Evolutionary conservation across 2,888 invertebrate species (phyloP), one percentile per base, ranked within the genome.

Genomic region (Sarcophaga caerulescens): DNA sequence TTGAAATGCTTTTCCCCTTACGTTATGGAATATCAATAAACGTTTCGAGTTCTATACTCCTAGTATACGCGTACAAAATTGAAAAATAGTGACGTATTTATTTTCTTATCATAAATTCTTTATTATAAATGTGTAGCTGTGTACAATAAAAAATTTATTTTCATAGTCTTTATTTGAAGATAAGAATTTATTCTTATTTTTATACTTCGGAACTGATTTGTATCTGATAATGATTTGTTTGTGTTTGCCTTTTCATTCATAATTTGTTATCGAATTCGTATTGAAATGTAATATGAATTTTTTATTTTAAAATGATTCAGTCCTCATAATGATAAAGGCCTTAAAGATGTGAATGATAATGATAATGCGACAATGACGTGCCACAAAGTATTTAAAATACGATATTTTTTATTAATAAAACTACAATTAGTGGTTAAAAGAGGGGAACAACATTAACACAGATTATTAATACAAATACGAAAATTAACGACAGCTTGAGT

Each of bases 371-470:
- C 10, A 17, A 63, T 75, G 81, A 75, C 76, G 45, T 70, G 70
- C 25, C 70, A 71, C 17, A 81, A 81, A 65, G 19, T 71, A 76
- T 70, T 65, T 75, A 44, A 62, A 81, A 69, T 19, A 6, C 19
- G 35, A 74, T 68, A 62, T 69, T 35, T 35, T 35, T 35, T 35
- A 35, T 35, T 81, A 81, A 74, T 81, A 35, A 60, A 81, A 69
- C 6, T 8, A 45, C 45, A 74, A 60, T 68, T 23, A 44, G 4
- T 44, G 68, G 5, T 12, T 35, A 2, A 35, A 35, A 35, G 35
- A 35, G 1, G 8, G 10, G 35, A 35, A 35, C 35, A 4, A 25
- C 25, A 25, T 25, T 25, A 25, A 6, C 35, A 6, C 6, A 35
- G 35, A 35, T 6, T 35, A 35, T 6, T 35, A 35, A 35, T 35